Evolutionary conservation across 2,888 invertebrate genomes (phyloP), one percentile per base, ranked within the genome.

Genomic region (Dynastes grantii): DNA sequence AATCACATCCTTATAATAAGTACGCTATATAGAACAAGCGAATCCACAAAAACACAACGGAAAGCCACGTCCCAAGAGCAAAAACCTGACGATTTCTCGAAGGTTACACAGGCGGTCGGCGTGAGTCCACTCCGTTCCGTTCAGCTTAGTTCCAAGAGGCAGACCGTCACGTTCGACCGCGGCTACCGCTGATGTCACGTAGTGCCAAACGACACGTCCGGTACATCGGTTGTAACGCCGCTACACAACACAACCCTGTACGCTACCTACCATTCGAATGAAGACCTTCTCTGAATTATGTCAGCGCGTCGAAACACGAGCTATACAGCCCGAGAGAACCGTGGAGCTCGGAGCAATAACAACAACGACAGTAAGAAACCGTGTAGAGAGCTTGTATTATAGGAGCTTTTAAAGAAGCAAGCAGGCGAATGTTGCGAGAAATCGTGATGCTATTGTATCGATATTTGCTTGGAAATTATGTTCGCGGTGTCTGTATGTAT

Each of bases 381-480:
- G 64, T 32, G 37, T 29, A 16, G n/a, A 32, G 40, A 40, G 40
- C n/a, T 64, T 29, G 8, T 29, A n/a, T 37, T 64, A 40, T 40
- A 37, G n/a, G 64, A 64, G 37, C n/a, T 37, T 40, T 16, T 64
- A 32, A 40, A 16, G n/a, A 29, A 29, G 13, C 13, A 9, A 64
- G 64, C 27, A 29, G 29, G 29, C 29, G 37, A 32, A 32, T 16
- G 29, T 16, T 16, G 64, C 29, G 51, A 70, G 70, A 53, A 55
- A 70, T 70, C 70, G 70, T 70, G 70, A 70, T 37, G 70, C 70
- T 53, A 70, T 70, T 70, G 70, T 70, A 70, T 70, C 70, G 70
- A 70, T 70, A 70, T 70, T 70, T 70, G 70, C 70, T 70, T 11
- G 32, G 64, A 70, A 70, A 70, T 70, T 70, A 70, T 70, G 70